phyloP scores from a whole-genome alignment of 2,113 vertebrate genomes.

The Petaurus breviceps region DNA sequence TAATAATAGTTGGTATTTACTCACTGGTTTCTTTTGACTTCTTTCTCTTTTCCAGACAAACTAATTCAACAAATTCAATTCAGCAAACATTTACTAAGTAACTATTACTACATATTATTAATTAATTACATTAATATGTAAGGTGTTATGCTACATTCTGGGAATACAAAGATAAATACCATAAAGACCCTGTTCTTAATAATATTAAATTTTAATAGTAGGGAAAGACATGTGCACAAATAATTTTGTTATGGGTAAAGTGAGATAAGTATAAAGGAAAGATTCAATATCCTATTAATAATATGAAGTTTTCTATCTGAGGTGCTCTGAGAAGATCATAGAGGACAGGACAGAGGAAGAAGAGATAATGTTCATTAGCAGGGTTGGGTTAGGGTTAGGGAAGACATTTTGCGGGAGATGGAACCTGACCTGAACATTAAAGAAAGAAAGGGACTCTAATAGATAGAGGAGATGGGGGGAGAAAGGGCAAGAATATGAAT shows the following conservation, averaged over 20 bases:
- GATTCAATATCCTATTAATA: not conserved
- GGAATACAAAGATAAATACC: not conserved
- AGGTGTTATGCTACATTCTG: not conserved
- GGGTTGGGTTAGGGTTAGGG: too few relatives aligned
- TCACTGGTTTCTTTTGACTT: constrained; percentile 32
- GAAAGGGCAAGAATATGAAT: not conserved
- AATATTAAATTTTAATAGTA: too few relatives aligned
- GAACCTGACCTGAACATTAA: not conserved
- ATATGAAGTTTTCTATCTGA: not conserved
- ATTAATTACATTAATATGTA: not conserved
- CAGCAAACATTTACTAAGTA: not conserved
- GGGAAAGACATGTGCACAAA: not conserved
- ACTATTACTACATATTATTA: not conserved
- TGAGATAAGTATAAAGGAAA: not conserved
- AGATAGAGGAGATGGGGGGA: not conserved
- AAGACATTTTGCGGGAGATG: not conserved
- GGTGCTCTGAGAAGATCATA: not conserved
- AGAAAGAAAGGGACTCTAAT: not conserved
- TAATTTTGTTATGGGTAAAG: not conserved
- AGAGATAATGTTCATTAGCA: not conserved
- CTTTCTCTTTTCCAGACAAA: constrained; percentile 23
- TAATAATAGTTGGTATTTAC: not conserved
- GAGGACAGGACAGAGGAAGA: not conserved
- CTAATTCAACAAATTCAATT: not conserved
- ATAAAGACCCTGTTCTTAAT: not conserved